A percentile compares a stretch with the other conserved stretches of the same genome.
phyloP scores from a whole-genome alignment of 2,888 invertebrate genomes.

The Trachelus iudaicus region DNA sequence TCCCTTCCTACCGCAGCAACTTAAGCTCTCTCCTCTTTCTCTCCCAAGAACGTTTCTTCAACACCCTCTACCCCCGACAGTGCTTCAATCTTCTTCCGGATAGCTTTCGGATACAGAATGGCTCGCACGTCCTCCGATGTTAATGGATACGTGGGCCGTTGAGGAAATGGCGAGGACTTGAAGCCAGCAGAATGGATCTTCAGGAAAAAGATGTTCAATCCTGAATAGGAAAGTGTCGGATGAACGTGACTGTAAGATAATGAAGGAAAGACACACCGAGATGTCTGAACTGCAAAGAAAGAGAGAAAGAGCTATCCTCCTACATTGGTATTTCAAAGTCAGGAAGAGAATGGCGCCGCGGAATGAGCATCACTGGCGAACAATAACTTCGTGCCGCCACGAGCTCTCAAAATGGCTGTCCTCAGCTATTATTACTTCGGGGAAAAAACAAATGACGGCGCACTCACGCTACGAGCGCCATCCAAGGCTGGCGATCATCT shows the following conservation, averaged over 20 bases:
- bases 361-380: slow-evolving; percentile 54
- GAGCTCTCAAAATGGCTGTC: slow-evolving; percentile 66
- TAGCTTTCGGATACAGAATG: background rate
- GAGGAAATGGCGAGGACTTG: background rate
- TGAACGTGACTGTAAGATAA: background rate
- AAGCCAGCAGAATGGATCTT: background rate
- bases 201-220: background rate
- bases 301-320: slow-evolving; percentile 6
- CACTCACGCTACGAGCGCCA: slow-evolving; percentile 42
- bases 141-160: background rate
- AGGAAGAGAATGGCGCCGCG: slow-evolving; percentile 24
- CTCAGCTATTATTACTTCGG: slow-evolving; percentile 65
- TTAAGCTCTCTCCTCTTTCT: slow-evolving; percentile 26
- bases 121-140: background rate
- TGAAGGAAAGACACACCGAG: background rate
- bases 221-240: background rate
- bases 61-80: slow-evolving; percentile 14
- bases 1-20: slow-evolving; percentile 21
- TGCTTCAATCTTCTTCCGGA: background rate
- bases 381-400: slow-evolving; percentile 63
- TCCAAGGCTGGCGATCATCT: background rate
- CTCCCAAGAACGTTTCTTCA: slow-evolving; percentile 21
- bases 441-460: slow-evolving; percentile 55
- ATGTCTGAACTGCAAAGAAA: background rate
- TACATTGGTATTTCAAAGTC: background rate